Base-by-base conservation (phyloP, 2,888 invertebrate genomes). In the Dysmachus trigonus region DNA sequence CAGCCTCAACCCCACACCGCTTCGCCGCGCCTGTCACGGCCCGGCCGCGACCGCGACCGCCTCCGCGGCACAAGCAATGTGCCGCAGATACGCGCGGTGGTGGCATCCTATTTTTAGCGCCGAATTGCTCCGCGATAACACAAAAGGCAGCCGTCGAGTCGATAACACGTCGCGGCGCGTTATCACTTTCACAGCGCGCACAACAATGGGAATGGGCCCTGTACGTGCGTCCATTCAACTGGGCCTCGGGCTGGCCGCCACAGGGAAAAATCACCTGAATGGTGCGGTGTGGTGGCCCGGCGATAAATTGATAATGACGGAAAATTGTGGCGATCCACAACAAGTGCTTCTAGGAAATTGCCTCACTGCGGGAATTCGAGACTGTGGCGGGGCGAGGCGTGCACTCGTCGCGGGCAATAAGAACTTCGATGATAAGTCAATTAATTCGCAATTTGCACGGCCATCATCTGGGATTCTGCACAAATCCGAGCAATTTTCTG, bases 61-160 rank as follows among this genome's bases (percentile, higher is more conserved):
- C n/a, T 10, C 10, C n/a, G 81, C 15, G 81, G 22, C 30, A 38
- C 84, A 41, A 84, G 22, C 53, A 81, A 81, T 35, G 15, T 53
- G 62, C 81, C 22, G 62, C 81, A 81, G 81, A 81, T 81, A 81
- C 35, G 18, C 81, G 31, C 35, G 47, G 53, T 33, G 81, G 62
- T 81, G 53, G 62, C 53, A 35, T 53, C 81, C 81, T 81, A 81
- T 81, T 81, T 81, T 81, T 81, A 81, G 81, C 81, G 13, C 53
- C 81, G 53, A 81, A 81, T 81, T 81, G 81, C 33, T 53, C 62
- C 62, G 30, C 33, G 81, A 81, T 81, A 81, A 53, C 53, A 33
- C 27, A 7, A 33, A 81, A 81, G 62, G 81, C 33, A 81, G 62
- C 81, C 62, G 62, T 33, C 22, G 53, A 27, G 33, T 1, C 53